Conservation (phyloP, 2,888 invertebrate genomes). For the Dorcus parallelipipedus region DNA sequence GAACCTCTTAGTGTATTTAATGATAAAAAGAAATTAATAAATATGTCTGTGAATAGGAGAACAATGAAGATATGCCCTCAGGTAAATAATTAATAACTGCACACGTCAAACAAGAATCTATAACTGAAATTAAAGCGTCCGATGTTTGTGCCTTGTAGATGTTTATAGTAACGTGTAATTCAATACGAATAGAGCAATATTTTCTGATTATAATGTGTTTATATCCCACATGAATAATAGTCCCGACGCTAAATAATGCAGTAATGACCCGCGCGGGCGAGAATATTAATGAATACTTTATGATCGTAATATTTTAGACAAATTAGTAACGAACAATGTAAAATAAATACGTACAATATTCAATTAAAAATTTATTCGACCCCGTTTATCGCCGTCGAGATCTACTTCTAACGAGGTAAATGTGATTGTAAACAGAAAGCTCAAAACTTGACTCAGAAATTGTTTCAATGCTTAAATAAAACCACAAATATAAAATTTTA, state of each 20-base stretch:
- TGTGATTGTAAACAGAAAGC: too few relatives aligned
- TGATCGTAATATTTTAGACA: constrained; percentile 19
- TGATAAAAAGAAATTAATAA: too few relatives aligned
- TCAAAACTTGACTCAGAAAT: too few relatives aligned
- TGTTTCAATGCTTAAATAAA: too few relatives aligned
- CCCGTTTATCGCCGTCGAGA: background rate
- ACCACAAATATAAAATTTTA: too few relatives aligned
- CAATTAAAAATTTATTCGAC: constrained; percentile 15
- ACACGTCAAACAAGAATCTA: too few relatives aligned
- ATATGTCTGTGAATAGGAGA: too few relatives aligned
- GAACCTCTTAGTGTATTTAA: too few relatives aligned
- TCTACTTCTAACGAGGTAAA: too few relatives aligned
- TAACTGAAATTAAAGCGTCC: background rate
- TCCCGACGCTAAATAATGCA: constrained; percentile 28
- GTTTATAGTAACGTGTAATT: background rate
- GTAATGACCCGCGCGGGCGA: constrained; percentile 28
- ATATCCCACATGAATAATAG: constrained; percentile 23
- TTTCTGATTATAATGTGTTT: constrained; percentile 4
- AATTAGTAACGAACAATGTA: constrained; percentile 11
- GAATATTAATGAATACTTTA: constrained; percentile 26
- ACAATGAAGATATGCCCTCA: too few relatives aligned
- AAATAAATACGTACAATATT: constrained; percentile 8
- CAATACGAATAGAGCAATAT: background rate
- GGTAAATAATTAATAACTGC: too few relatives aligned
- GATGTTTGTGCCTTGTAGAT: background rate